A percentile compares a stretch with the other conserved stretches of the same genome.
These are phyloP conservation scores for Eospalax fontanierii DNA, from an alignment of 2,797 vertebrate genomes.

Conservation along the genomic window DNA sequence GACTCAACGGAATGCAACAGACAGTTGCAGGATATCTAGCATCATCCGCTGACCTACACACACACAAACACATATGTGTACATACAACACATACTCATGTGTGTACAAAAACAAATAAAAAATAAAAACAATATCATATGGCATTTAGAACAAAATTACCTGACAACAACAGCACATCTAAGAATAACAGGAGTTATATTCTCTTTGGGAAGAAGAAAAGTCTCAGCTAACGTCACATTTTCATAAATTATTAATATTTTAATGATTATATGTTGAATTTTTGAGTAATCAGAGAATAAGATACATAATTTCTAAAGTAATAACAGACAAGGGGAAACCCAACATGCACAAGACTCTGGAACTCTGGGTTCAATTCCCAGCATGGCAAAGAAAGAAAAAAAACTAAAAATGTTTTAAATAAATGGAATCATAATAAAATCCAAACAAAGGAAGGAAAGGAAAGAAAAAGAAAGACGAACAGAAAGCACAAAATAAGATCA, in stretches of 20 bases:
- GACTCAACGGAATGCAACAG: no score
- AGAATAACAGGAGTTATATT: background rate
- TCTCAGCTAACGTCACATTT: background rate
- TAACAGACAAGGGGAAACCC: no score
- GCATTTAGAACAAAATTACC: background rate
- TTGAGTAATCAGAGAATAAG: background rate
- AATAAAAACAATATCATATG: background rate
- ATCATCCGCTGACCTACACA: no score
- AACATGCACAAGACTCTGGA: background rate
- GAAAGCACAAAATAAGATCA: background rate
- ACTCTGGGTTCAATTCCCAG: background rate
- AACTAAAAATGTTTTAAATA: background rate
- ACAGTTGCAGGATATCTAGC: no score
- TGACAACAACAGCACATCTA: background rate
- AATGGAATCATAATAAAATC: background rate
- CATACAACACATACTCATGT: no score
- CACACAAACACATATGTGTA: no score
- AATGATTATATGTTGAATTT: conserved; percentile 8
- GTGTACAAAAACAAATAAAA: background rate
- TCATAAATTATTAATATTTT: conserved; percentile 13
- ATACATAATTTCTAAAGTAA: background rate
- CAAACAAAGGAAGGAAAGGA: background rate
- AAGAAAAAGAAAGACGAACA: background rate
- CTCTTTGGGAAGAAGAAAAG: background rate
- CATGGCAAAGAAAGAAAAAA: background rate